Percentiles rank a stretch among this genome's conserved stretches.
These are phyloP conservation scores for Plagodis pulveraria DNA, from an alignment of 2,888 invertebrate species.

Conservation along the genomic window DNA sequence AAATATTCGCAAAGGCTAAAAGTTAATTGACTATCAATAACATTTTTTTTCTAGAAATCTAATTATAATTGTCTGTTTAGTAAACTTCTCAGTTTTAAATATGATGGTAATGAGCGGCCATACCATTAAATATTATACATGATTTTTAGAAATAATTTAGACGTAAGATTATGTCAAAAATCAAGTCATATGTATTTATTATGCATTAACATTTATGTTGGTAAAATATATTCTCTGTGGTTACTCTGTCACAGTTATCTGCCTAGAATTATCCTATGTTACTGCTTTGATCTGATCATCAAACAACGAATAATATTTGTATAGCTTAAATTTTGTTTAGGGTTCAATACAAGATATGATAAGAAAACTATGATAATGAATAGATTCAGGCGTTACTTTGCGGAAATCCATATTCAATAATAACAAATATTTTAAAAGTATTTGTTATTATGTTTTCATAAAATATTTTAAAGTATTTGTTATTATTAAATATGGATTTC, in stretches of 20 bases:
- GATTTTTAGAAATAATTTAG: conserved; percentile 45
- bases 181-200: conserved; percentile 33
- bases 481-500: no score
- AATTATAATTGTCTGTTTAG: no score
- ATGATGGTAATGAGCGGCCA: background rate
- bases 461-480: no score
- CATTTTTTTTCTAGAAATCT: no score
- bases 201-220: conserved; percentile 35
- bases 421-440: no score
- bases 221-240: conserved; percentile 45
- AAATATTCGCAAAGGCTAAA: no score
- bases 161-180: conserved; percentile 32
- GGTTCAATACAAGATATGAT: conserved; percentile 30
- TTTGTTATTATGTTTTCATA: no score
- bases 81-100: no score
- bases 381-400: no score
- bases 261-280: conserved; percentile 47
- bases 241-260: conserved; percentile 34
- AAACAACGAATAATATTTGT: conserved; percentile 53
- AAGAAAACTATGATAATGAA: background rate
- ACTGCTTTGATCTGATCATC: conserved; percentile 52
- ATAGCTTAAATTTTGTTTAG: conserved; percentile 50
- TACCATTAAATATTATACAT: conserved; percentile 23
- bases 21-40: no score
- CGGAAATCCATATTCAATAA: no score